phyloP scores from a whole-genome alignment of 2,888 invertebrate genomes.

The Euzophera pinguis region DNA sequence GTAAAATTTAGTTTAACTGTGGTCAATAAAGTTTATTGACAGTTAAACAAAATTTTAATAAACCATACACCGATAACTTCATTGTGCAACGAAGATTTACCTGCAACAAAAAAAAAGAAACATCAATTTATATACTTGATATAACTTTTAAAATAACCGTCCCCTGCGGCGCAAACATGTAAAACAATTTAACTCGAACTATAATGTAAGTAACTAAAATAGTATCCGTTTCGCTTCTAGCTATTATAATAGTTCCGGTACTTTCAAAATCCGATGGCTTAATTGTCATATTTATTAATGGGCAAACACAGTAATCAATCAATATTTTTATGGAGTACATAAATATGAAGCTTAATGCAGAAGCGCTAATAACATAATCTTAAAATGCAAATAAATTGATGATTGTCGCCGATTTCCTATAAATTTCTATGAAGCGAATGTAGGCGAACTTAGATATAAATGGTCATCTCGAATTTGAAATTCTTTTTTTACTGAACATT shows the following conservation, averaged over 20 bases:
- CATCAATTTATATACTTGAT: not conserved
- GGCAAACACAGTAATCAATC: slow-evolving; percentile 12
- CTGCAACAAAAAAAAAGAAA: slow-evolving; percentile 9
- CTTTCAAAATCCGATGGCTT: slow-evolving; percentile 34
- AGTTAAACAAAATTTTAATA: too few relatives aligned
- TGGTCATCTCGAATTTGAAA: too few relatives aligned
- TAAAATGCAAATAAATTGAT: not conserved
- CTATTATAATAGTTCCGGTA: slow-evolving; percentile 30
- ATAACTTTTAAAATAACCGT: not conserved
- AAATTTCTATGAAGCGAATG: not conserved
- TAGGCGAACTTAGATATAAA: not conserved
- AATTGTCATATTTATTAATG: slow-evolving; percentile 20
- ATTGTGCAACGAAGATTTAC: slow-evolving; percentile 5
- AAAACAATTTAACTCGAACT: not conserved
- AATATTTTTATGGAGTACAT: slow-evolving; percentile 14
- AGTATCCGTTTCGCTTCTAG: slow-evolving; percentile 29
- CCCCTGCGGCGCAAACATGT: slow-evolving; percentile 1
- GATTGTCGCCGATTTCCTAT: not conserved
- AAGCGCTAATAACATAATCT: slow-evolving; percentile 7
- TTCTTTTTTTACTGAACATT: too few relatives aligned
- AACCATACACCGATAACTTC: too few relatives aligned
- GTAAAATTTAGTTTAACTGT: too few relatives aligned
- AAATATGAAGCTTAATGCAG: slow-evolving; percentile 11
- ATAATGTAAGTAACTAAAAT: slow-evolving; percentile 6
- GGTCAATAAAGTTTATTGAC: too few relatives aligned